Conservation (phyloP, 1,140 invertebrate species). For the Lineus longissimus region DNA sequence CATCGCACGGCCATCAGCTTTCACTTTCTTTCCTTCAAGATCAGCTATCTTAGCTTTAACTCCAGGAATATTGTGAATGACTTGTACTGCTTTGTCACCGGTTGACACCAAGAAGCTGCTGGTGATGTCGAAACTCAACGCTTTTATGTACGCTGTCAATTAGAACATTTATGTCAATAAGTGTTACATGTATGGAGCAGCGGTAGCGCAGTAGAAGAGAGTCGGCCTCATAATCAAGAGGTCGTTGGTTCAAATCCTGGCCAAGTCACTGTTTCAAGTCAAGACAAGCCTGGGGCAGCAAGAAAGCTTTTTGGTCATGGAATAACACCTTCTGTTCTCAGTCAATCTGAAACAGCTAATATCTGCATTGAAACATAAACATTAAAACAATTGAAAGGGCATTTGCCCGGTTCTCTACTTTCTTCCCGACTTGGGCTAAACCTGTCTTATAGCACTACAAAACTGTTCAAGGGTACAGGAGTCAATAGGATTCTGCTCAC, state of each 20-base stretch:
- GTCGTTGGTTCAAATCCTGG: conserved; percentile 4
- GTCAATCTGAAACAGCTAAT: not conserved
- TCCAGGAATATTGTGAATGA: conserved; percentile 79
- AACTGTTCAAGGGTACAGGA: no score
- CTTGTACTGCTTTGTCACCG: conserved; percentile 71
- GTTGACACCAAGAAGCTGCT: conserved; percentile 71
- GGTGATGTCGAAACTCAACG: conserved; percentile 68
- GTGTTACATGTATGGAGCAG: not conserved
- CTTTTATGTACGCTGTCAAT: conserved; percentile 65
- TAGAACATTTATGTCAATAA: conserved; percentile 19
- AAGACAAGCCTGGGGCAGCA: conserved; percentile 32
- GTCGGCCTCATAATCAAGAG: no score
- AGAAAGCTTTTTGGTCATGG: not conserved
- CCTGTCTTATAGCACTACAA: no score
- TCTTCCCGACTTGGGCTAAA: no score
- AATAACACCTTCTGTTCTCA: not conserved
- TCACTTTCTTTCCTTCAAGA: conserved; percentile 63
- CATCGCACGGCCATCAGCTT: conserved; percentile 60
- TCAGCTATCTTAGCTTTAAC: conserved; percentile 66
- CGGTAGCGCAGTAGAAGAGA: not conserved
- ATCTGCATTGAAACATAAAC: not conserved
- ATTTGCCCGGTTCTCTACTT: no score
- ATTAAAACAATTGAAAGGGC: no score
- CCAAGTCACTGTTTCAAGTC: no score
- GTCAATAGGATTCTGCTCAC: conserved; percentile 57